phyloP scores from a whole-genome alignment of 2,888 invertebrate genomes.

The Zele albiditarsus region DNA sequence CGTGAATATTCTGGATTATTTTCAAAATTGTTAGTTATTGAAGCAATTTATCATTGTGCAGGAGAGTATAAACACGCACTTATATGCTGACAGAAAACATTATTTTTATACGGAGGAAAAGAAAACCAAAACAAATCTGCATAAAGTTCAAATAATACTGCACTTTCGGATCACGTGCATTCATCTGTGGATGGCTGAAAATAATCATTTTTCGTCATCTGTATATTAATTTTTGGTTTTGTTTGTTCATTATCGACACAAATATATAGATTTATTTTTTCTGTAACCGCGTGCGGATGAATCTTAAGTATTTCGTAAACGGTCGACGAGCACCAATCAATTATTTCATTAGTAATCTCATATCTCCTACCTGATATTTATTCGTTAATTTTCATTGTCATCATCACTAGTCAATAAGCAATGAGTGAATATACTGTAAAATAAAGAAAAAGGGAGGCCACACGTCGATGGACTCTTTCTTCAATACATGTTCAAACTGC shows the following conservation, averaged over 20 bases:
- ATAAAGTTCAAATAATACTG: background rate
- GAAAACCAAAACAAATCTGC: background rate
- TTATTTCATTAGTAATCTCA: constrained; percentile 46
- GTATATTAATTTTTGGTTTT: background rate
- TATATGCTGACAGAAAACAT: background rate
- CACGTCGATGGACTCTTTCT: no score
- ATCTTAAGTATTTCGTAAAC: constrained; percentile 2
- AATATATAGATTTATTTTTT: background rate
- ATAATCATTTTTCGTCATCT: background rate
- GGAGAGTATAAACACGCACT: background rate
- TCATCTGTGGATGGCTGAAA: background rate
- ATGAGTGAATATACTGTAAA: constrained; percentile 24
- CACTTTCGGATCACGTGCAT: background rate
- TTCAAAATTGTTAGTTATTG: constrained; percentile 1
- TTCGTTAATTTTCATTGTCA: constrained; percentile 56
- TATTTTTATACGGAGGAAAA: constrained; percentile 22
- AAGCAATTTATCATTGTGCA: constrained; percentile 2
- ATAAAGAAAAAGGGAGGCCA: constrained; percentile 18
- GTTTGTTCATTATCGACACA: background rate
- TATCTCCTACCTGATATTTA: constrained; percentile 54
- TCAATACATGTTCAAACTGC: no score
- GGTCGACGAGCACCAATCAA: background rate
- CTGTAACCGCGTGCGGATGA: background rate
- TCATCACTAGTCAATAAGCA: constrained; percentile 56
- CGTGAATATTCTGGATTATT: constrained; percentile 19